phyloP scores from a whole-genome alignment of 2,797 vertebrate species.

The Acrocephalus scirpaceus region DNA sequence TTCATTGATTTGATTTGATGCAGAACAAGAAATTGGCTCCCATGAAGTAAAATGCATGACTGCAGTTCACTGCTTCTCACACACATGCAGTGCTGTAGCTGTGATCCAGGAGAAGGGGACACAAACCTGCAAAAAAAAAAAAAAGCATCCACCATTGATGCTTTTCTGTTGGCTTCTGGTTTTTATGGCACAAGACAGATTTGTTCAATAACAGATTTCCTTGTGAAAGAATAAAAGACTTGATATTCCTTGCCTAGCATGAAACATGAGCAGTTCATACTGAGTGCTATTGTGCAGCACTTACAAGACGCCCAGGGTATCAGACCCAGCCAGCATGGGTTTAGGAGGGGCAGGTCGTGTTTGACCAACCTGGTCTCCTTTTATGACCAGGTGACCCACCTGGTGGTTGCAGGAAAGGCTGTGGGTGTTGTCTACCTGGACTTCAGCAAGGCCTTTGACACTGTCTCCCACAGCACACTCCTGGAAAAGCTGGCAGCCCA shows the following conservation, averaged over 20 bases:
- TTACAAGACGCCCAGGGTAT: no score
- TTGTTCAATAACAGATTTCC: neutral
- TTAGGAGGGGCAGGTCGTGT: no score
- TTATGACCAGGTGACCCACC: no score
- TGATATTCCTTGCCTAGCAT: neutral
- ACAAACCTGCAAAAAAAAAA: neutral
- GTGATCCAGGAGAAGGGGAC: neutral
- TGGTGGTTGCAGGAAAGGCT: no score
- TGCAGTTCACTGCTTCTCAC: neutral
- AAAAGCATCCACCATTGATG: neutral
- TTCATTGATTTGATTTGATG: neutral
- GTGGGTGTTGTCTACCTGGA: no score
- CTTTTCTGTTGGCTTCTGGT: neutral
- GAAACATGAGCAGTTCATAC: neutral
- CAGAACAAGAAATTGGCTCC: neutral
- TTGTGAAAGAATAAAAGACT: neutral
- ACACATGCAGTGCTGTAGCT: rapidly evolving
- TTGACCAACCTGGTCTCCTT: no score
- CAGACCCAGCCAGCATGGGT: no score
- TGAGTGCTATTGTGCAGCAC: no score
- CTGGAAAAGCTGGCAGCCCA: no score
- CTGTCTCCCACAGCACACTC: no score
- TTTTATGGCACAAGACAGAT: neutral
- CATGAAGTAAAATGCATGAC: neutral
- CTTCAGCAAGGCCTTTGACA: no score